Evolutionary conservation across 2,888 invertebrate genomes (phyloP).

Genomic region (Serripes groenlandicus): DNA sequence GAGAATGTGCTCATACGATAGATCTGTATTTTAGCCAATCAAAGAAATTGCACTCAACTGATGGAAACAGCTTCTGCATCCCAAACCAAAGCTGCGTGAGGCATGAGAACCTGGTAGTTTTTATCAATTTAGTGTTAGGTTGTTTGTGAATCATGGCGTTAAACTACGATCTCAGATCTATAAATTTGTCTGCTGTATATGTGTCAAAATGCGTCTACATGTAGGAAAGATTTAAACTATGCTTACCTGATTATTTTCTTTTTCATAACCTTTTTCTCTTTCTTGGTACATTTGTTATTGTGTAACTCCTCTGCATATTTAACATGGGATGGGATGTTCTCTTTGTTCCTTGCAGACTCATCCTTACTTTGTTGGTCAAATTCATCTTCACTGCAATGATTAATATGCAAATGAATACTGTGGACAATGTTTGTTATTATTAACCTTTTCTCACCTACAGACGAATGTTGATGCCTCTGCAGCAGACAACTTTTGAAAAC

Average conservation of each 20-base stretch:
- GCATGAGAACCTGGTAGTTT: too few relatives aligned
- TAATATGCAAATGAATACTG: background rate
- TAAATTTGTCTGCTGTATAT: too few relatives aligned
- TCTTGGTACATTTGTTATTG: constrained; percentile 48
- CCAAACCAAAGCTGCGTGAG: too few relatives aligned
- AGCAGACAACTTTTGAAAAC: background rate
- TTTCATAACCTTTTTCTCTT: constrained; percentile 54
- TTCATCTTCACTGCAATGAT: constrained; percentile 72
- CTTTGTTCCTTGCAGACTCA: constrained; percentile 21
- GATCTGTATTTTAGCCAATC: too few relatives aligned
- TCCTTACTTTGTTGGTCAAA: constrained; percentile 12
- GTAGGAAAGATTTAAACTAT: background rate
- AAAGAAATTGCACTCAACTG: too few relatives aligned
- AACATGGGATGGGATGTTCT: constrained; percentile 37
- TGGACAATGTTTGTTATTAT: background rate
- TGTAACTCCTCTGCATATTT: constrained; percentile 40
- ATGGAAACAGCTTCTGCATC: too few relatives aligned
- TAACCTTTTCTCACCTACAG: background rate
- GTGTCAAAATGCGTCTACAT: too few relatives aligned
- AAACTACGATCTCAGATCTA: too few relatives aligned
- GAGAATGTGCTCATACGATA: background rate
- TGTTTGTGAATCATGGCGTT: too few relatives aligned
- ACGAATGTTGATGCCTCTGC: background rate
- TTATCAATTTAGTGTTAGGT: too few relatives aligned
- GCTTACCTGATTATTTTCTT: constrained; percentile 61